A percentile compares a stretch with the other conserved stretches of the same genome.
phyloP scores from a whole-genome alignment of 2,888 invertebrate species.

The Drosophila percnosoma region DNA sequence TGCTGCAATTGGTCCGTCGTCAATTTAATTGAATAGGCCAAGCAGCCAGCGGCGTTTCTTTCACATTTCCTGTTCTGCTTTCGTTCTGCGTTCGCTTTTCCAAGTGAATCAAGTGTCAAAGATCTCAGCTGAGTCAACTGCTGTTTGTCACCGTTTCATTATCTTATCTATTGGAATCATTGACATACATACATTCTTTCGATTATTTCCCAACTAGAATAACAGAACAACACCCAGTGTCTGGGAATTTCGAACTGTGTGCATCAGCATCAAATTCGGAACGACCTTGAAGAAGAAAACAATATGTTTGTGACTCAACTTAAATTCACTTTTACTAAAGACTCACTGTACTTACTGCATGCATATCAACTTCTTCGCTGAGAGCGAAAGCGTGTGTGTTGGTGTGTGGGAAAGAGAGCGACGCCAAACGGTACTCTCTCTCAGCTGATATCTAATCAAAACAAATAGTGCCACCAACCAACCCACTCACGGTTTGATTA shows the following conservation, averaged over 20 bases:
- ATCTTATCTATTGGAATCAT: constrained; percentile 53
- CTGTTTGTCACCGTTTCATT: constrained; percentile 32
- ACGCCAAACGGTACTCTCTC: constrained; percentile 14
- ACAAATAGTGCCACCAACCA: constrained; percentile 64
- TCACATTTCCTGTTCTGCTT: constrained; percentile 25
- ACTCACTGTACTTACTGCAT: constrained; percentile 16
- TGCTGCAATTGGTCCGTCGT: constrained; percentile 47
- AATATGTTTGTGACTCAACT: constrained; percentile 56
- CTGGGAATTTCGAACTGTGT: constrained; percentile 16
- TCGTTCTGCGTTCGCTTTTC: constrained; percentile 2
- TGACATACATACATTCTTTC: constrained; percentile 4
- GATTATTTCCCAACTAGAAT: not conserved
- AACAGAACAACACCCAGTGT: constrained; percentile 12
- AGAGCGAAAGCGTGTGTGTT: constrained; percentile 43
- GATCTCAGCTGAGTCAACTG: constrained; percentile 49
- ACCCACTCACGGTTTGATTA: constrained; percentile 57
- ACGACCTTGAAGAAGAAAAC: constrained; percentile 58
- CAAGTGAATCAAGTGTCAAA: constrained; percentile 17
- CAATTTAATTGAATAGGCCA: constrained; percentile 57
- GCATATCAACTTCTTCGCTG: constrained; percentile 22
- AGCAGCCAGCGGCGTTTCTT: constrained; percentile 29
- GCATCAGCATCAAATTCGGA: constrained; percentile 20
- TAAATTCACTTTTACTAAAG: constrained; percentile 54
- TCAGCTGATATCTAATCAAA: constrained; percentile 74
- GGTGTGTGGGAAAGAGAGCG: not conserved